Base-by-base conservation (phyloP, 2,797 vertebrate species). In the Acomys russatus region DNA sequence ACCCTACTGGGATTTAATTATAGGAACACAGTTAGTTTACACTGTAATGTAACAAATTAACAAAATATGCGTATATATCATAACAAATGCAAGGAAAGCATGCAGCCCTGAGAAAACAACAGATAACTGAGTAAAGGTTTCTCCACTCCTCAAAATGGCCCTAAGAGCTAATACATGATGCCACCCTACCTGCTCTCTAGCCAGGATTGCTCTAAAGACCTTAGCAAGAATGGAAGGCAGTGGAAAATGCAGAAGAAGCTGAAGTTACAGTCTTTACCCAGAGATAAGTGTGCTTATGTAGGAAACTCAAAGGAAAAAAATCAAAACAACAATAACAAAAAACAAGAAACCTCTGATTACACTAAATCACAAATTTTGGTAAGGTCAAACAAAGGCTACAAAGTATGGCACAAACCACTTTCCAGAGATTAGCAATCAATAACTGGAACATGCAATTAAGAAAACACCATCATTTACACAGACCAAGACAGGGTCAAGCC, bases 331-430 rank as follows among this genome's bases (percentile, higher is more conserved):
- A 74, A 38, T 38, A 74, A 74, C 6, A 22, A 28, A 28, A 44
- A 71, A n/a, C 54, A 56, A 8, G 33, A 73, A 64, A 44, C 6
- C 25, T 49, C 7, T 44, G 70, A 80, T 10, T 35, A 68, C 17
- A 93, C 8, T 70, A 5, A 44, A 33, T 79, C 35, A 76, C 28
- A 88, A 44, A 89, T 80, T 51, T 92, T 51, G 73, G 59, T 38
- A n/a, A 88, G 82, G n/a, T 74, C 71, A 95, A 18, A 82, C 71
- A 95, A 18, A 82, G 73, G 25, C 80, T 12, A 82, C 14, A 93
- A 89, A 38, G 30, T 61, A 91, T 10, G 17, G 44, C 23, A 91
- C 10, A 91, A 73, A 89, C 63, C 63, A 83, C 71, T 63, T 89
- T 94, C 18, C 71, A 83, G 22, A 78, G 49, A 92, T 44, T 10